Percentiles rank a stretch among this genome's conserved stretches.
Conservation (phyloP, 2,113 vertebrate species). For the Hemiprocne comata region DNA sequence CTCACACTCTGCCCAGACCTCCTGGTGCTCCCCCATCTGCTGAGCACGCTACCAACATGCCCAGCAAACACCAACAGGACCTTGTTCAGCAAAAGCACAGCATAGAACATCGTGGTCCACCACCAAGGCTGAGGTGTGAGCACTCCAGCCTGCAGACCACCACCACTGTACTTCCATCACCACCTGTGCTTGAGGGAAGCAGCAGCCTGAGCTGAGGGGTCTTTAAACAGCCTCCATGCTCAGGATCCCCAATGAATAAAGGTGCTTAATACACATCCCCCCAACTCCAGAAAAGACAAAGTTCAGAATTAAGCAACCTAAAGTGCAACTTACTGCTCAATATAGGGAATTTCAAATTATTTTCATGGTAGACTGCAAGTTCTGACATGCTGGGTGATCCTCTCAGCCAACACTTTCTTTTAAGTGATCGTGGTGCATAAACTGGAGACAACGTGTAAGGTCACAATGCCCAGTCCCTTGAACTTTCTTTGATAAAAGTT, state of each 20-base stretch:
- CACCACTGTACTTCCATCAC: background rate
- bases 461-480: no score
- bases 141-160: accelerated
- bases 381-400: background rate
- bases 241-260: background rate
- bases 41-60: accelerated
- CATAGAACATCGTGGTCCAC: no score
- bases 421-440: background rate
- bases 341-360: no score
- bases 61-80: background rate
- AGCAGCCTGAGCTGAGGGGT: accelerated
- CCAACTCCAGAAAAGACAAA: background rate
- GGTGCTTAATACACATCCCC: background rate
- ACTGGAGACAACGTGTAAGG: background rate
- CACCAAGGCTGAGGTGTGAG: background rate
- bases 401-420: background rate
- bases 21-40: background rate
- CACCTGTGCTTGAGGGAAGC: no score
- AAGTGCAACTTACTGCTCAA: background rate
- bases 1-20: background rate
- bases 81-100: background rate
- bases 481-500: background rate
- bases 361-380: background rate
- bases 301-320: background rate
- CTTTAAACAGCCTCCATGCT: background rate